Conservation (phyloP, 2,888 invertebrate genomes). For the Frankliniella fusca region DNA sequence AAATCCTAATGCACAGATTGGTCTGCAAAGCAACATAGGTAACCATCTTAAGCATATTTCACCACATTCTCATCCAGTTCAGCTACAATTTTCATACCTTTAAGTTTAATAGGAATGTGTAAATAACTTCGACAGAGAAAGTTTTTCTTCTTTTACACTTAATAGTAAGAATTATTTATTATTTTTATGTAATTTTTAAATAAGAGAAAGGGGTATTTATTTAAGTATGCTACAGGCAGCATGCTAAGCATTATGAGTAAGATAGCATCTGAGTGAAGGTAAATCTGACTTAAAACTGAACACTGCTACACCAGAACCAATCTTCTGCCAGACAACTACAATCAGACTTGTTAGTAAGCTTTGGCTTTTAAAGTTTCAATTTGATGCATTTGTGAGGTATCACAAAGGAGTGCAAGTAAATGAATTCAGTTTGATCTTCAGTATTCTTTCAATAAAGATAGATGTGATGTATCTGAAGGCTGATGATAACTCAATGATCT, state of each 20-base stretch:
- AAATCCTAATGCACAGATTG: too few species aligned
- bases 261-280: background rate
- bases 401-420: background rate
- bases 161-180: background rate
- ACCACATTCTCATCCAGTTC: background rate
- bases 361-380: background rate
- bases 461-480: background rate
- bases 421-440: background rate
- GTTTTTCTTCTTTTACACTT: background rate
- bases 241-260: background rate
- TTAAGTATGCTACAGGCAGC: background rate
- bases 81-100: background rate
- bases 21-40: too few species aligned
- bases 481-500: background rate
- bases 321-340: background rate
- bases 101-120: background rate
- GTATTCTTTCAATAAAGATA: background rate
- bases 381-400: background rate
- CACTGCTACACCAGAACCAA: background rate
- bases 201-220: background rate
- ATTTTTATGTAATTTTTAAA: background rate
- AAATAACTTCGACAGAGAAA: background rate
- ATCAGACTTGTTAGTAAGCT: conserved; percentile 24
- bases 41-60: background rate
- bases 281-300: background rate